A percentile compares a stretch with the other conserved stretches of the same genome.
Conservation (phyloP, 2,113 vertebrate species). For the Coregonus clupeaformis region DNA sequence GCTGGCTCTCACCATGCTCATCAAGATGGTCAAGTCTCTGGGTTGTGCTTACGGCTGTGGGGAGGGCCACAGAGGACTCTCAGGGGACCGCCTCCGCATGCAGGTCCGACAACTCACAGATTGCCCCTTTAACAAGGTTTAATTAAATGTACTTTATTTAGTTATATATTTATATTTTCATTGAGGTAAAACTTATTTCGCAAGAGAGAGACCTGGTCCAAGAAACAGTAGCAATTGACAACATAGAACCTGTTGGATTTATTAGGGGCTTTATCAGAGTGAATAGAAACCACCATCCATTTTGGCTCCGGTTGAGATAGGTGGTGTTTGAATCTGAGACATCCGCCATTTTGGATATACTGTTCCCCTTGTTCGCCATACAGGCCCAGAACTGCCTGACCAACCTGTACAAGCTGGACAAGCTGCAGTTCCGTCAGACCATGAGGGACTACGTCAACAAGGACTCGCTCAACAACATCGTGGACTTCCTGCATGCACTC, state of each 20-base stretch:
- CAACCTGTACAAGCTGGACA: conserved; percentile 95
- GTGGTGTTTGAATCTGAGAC: background rate
- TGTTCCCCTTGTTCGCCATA: background rate
- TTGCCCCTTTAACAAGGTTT: too few species aligned
- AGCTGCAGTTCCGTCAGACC: conserved; percentile 94
- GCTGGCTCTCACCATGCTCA: conserved; percentile 94
- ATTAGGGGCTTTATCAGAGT: too few species aligned
- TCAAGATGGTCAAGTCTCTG: conserved; percentile 97
- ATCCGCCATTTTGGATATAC: background rate
- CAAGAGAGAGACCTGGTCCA: too few species aligned
- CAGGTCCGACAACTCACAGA: conserved; percentile 77
- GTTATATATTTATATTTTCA: too few species aligned
- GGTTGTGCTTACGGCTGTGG: conserved; percentile 98
- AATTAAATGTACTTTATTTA: too few species aligned
- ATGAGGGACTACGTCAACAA: conserved; percentile 98
- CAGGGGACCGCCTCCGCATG: conserved; percentile 94
- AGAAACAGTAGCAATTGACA: too few species aligned
- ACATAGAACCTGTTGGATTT: too few species aligned
- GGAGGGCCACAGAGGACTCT: conserved; percentile 95
- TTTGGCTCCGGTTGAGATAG: background rate
- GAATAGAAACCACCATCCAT: background rate
- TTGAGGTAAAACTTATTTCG: too few species aligned
- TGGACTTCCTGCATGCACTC: conserved; percentile 98
- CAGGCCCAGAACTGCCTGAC: conserved; percentile 97
- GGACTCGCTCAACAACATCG: conserved; percentile 98